Conservation (phyloP, 2,888 invertebrate genomes). For the Lottia gigantea region DNA sequence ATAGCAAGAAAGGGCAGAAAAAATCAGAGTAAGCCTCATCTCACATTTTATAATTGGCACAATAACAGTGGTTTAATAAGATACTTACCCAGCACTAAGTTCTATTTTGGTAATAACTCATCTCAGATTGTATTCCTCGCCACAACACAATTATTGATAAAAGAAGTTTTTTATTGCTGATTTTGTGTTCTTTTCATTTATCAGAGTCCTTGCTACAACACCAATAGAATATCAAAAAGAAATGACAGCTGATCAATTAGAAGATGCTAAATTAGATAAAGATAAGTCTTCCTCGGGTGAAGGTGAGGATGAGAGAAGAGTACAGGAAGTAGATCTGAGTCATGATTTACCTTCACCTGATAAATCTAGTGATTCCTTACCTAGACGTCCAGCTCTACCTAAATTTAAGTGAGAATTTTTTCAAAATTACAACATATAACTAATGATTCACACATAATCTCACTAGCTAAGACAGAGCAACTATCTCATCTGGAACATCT, state of each 20-base stretch:
- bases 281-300: conserved; percentile 2
- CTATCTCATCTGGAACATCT: no score
- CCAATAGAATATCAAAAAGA: conserved; percentile 44
- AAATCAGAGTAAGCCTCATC: conserved; percentile 31
- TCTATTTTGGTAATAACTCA: no score
- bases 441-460: no score
- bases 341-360: conserved; percentile 4
- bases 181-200: background rate
- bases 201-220: conserved; percentile 31
- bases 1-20: conserved; percentile 36
- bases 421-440: no score
- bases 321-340: conserved; percentile 1
- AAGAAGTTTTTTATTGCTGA: no score
- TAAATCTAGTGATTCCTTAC: background rate
- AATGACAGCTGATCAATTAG: conserved; percentile 32
- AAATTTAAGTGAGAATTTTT: background rate
- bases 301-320: conserved; percentile 1
- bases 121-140: no score
- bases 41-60: no score
- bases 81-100: no score
- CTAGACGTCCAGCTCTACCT: conserved; percentile 2
- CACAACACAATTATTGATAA: no score
- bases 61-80: no score
- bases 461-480: no score
- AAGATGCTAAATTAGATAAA: background rate